Conservation (phyloP, 2,888 invertebrate genomes). For the Eupeodes luniger region DNA sequence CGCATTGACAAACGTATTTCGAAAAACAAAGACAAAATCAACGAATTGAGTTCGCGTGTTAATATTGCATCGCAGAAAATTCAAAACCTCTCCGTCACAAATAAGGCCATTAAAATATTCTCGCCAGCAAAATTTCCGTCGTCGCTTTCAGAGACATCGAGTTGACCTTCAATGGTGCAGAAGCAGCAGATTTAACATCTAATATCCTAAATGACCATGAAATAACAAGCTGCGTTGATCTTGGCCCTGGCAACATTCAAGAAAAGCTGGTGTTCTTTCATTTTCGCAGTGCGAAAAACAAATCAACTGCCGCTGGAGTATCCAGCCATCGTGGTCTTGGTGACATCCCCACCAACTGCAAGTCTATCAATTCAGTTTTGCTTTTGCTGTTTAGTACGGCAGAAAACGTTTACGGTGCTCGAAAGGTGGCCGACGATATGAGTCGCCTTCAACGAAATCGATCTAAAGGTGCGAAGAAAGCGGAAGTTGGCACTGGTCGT, state of each 20-base stretch:
- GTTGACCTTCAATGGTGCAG: constrained; percentile 79
- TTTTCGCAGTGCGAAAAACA: constrained; percentile 84
- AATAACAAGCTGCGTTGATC: constrained; percentile 77
- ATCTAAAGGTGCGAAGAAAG: constrained; percentile 55
- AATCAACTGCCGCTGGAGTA: constrained; percentile 77
- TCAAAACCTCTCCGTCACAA: constrained; percentile 89
- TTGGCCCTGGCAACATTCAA: constrained; percentile 83
- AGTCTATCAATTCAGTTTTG: constrained; percentile 91
- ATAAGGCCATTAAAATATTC: constrained; percentile 92
- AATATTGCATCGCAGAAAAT: constrained; percentile 88
- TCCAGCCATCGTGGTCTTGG: constrained; percentile 86
- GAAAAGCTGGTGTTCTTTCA: constrained; percentile 95
- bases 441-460: constrained; percentile 72
- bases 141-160: constrained; percentile 83
- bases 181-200: not conserved
- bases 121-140: constrained; percentile 95
- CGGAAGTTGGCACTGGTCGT: constrained; percentile 36
- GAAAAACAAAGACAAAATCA: constrained; percentile 85
- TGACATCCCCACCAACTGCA: constrained; percentile 87
- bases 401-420: constrained; percentile 89
- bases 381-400: constrained; percentile 91
- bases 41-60: constrained; percentile 88
- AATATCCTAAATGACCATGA: constrained; percentile 71
- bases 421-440: constrained; percentile 84
- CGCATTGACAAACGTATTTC: constrained; percentile 85